A percentile compares a stretch with the other conserved stretches of the same genome.
phyloP scores from a whole-genome alignment of 2,113 vertebrate species.

The Pituophis catenifer region DNA sequence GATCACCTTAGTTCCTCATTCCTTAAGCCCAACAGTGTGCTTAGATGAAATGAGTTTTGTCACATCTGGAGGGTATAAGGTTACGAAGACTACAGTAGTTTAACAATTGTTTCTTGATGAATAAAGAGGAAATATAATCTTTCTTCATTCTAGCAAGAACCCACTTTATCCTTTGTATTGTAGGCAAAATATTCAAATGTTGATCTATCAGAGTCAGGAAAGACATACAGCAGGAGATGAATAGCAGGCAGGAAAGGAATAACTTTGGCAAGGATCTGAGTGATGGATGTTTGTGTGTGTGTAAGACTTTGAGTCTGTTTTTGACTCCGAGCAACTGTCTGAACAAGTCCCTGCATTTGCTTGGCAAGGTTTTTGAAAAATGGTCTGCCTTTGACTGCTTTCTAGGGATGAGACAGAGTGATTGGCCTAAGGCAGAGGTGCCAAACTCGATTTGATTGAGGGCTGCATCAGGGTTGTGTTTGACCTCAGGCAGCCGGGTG shows the following conservation, averaged over 20 bases:
- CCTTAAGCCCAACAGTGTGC: background rate
- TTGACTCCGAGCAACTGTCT: background rate
- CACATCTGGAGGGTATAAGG: background rate
- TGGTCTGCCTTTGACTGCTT: background rate
- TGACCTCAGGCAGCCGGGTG: too few relatives aligned
- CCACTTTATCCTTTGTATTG: background rate
- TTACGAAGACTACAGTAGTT: background rate
- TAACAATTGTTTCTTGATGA: background rate
- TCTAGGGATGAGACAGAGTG: background rate
- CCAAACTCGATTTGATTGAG: too few relatives aligned
- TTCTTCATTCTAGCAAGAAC: background rate
- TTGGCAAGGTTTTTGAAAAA: background rate
- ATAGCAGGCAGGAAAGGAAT: background rate
- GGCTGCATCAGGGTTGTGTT: too few relatives aligned
- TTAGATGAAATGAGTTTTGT: background rate
- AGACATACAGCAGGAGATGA: background rate
- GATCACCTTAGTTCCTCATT: background rate
- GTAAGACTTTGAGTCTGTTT: background rate
- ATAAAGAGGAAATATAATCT: conserved; percentile 1
- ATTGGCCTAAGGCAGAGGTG: background rate
- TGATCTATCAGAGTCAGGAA: background rate
- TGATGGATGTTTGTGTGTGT: background rate
- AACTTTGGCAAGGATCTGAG: background rate
- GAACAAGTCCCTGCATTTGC: background rate
- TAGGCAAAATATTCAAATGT: conserved; percentile 6